A percentile compares a stretch with the other conserved stretches of the same genome.
Evolutionary conservation across 2,113 vertebrate species (phyloP).

Genomic region (Perca fluviatilis): DNA sequence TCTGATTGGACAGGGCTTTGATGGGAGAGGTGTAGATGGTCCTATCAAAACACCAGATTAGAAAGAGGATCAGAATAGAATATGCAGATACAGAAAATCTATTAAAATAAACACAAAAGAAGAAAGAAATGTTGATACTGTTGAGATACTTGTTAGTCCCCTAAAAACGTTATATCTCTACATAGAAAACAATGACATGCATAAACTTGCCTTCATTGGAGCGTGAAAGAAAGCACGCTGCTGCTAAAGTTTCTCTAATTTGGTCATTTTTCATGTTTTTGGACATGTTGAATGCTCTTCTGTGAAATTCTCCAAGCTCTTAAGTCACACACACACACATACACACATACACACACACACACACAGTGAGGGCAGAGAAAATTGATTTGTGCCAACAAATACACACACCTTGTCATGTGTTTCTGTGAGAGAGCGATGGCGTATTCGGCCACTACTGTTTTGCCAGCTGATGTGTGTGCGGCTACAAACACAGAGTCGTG

Average conservation of each 20-base stretch:
- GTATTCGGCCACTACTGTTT: constrained; percentile 94
- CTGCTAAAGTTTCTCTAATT: too few relatives aligned
- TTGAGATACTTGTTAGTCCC: background rate
- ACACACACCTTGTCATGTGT: constrained; percentile 92
- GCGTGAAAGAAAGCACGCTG: too few relatives aligned
- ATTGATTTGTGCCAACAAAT: constrained; percentile 1
- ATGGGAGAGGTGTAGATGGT: constrained; percentile 95
- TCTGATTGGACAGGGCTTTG: constrained; percentile 96
- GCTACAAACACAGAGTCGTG: constrained; percentile 92
- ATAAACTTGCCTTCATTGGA: too few relatives aligned
- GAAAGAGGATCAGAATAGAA: background rate
- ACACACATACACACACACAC: background rate
- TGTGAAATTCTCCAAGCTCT: background rate
- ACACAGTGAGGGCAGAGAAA: background rate
- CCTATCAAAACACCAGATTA: constrained; percentile 71
- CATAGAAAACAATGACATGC: background rate
- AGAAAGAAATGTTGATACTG: background rate
- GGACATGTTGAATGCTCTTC: too few relatives aligned
- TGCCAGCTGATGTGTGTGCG: constrained; percentile 93
- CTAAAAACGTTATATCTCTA: background rate
- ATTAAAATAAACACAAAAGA: background rate
- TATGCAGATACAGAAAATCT: background rate
- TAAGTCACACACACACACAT: background rate
- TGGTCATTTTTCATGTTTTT: too few relatives aligned
- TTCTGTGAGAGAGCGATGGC: constrained; percentile 94